Conservation (phyloP, 2,113 vertebrate species). For the Aramus guarauna region DNA sequence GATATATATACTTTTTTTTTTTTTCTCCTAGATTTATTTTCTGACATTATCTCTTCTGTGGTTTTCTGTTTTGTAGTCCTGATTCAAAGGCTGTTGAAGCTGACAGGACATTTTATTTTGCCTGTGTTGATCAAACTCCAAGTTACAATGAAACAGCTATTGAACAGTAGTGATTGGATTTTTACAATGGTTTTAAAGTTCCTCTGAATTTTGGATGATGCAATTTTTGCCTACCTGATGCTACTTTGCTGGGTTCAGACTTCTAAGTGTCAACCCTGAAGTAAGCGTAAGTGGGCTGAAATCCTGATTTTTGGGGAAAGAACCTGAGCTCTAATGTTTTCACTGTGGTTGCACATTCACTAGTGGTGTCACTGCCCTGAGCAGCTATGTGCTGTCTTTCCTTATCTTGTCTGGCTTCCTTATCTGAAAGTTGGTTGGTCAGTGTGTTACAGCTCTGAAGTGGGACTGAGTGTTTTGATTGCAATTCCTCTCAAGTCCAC, state of each 20-base stretch:
- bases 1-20: rapidly evolving
- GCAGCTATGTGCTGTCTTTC: neutral
- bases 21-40: neutral
- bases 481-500: neutral
- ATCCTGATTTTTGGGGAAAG: neutral
- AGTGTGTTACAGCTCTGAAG: neutral
- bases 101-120: neutral
- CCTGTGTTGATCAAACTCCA: neutral
- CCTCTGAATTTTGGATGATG: neutral
- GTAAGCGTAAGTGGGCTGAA: neutral
- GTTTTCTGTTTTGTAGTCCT: neutral
- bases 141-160: rapidly evolving
- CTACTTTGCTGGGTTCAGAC: neutral
- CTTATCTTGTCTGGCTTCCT: neutral
- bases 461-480: neutral
- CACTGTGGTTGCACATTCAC: neutral
- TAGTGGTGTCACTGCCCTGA: neutral
- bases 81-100: neutral
- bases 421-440: neutral
- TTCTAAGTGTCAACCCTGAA: too few relatives aligned
- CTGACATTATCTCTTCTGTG: neutral
- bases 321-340: neutral
- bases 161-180: rapidly evolving
- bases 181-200: neutral
- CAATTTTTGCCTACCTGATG: neutral